Conservation (phyloP, 2,888 invertebrate species). For the Oligia latruncula region DNA sequence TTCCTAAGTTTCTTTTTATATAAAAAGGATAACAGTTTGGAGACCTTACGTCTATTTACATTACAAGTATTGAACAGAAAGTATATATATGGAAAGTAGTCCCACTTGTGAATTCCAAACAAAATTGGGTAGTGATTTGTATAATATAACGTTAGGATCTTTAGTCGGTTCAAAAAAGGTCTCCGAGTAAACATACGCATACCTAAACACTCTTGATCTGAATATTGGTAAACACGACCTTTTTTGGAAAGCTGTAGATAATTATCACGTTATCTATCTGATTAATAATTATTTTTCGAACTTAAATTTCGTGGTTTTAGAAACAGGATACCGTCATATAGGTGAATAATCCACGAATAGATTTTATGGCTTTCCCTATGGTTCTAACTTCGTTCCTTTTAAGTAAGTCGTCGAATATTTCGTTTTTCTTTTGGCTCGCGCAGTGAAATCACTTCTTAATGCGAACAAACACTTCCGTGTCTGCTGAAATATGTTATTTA, state of each 20-base stretch:
- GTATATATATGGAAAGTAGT: constrained; percentile 39
- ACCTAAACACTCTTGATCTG: constrained; percentile 31
- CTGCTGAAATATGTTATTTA: constrained; percentile 52
- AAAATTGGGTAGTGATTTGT: constrained; percentile 54
- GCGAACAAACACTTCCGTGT: constrained; percentile 49
- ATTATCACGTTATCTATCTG: constrained; percentile 18
- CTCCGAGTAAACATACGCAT: constrained; percentile 33
- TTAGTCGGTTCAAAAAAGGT: constrained; percentile 54
- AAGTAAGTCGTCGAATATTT: constrained; percentile 37
- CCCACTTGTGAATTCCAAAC: constrained; percentile 37
- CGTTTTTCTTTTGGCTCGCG: constrained; percentile 42
- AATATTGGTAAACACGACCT: constrained; percentile 47
- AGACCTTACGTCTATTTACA: constrained; percentile 23
- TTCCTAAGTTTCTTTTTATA: not conserved
- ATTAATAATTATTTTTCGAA: not conserved
- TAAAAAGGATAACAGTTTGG: not conserved
- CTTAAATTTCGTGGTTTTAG: not conserved
- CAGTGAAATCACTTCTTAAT: constrained; percentile 35
- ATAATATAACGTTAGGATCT: constrained; percentile 52
- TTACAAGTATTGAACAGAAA: constrained; percentile 31
- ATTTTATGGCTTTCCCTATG: constrained; percentile 37
- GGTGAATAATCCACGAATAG: constrained; percentile 32
- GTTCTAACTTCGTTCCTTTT: constrained; percentile 12
- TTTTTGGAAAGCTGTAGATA: constrained; percentile 25
- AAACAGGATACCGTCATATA: not conserved